Base-by-base conservation (phyloP, 2,113 vertebrate species). In the Dipodomys stephensi region DNA sequence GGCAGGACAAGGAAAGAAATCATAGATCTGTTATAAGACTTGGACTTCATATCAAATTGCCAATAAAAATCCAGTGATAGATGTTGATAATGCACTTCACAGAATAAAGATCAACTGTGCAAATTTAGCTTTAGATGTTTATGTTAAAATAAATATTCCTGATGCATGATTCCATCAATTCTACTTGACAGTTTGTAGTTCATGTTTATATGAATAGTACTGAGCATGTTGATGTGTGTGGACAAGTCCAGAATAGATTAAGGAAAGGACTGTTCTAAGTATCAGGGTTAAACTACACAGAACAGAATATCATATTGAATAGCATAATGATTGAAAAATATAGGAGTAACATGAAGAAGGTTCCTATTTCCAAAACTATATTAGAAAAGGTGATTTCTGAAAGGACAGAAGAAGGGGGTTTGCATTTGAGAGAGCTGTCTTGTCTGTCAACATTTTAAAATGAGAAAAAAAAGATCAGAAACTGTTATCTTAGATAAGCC, bases 371-470 rank as follows among this genome's bases (percentile, higher is more conserved):
- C 0, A 73, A 64, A 92, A 85, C 30, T 71, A 71, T n/a, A 22
- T 90, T 88, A 49, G 30, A 64, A 44, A 71, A 82, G 1, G 16
- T 78, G 35, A 81, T 32, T 92, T 78, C 67, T 77, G 7, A 62
- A 92, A 90, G 65, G 35, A 1, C 10, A 30, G 44, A 90, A 73
- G 8, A 91, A 30, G 10, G 11, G 35, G 22, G 19, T 79, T 95
- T 91, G 11, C 13, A 49, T 53, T 92, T 72, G 27, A 77, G 28
- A 16, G 72, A 92, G 81, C 20, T 77, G 18, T 76, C 32, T 28
- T 88, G 64, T 76, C 57, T 81, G 13, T 94, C 28, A 89, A 68
- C 60, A 28, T 82, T 83, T 78, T 89, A 87, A 83, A 89, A 96
- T 84, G 32, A 74, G 93, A 94, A 87, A 39, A 39, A 39, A 78